phyloP scores from a whole-genome alignment of 2,888 invertebrate species.

The Drepana falcataria region DNA sequence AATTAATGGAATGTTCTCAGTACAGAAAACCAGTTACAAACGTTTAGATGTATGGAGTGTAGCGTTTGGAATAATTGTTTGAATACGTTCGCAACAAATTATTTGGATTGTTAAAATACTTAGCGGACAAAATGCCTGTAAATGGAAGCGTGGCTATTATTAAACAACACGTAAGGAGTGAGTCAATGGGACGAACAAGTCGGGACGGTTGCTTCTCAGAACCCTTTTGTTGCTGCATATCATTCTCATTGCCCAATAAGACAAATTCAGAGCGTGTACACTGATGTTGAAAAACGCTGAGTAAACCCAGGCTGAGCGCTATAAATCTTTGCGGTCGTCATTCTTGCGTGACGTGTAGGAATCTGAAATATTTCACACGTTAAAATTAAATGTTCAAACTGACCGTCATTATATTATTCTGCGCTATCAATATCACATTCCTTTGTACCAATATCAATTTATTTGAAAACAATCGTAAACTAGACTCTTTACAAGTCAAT shows the following conservation, averaged over 20 bases:
- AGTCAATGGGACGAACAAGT: constrained; percentile 64
- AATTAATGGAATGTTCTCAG: neutral
- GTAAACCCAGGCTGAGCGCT: constrained; percentile 7
- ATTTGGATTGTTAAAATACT: constrained; percentile 25
- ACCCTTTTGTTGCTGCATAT: constrained; percentile 71
- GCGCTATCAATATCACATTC: neutral
- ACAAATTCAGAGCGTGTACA: constrained; percentile 50
- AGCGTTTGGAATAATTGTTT: neutral
- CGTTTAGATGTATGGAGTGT: neutral
- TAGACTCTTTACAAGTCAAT: no score
- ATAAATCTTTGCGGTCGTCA: neutral
- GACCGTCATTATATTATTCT: neutral
- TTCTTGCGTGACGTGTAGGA: neutral
- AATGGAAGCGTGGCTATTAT: constrained; percentile 62
- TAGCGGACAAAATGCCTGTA: constrained; percentile 45
- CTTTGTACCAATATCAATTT: neutral
- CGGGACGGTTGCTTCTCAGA: constrained; percentile 64
- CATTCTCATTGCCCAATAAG: constrained; percentile 71
- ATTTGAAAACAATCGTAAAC: neutral
- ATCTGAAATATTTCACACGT: neutral
- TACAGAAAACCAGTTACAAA: neutral
- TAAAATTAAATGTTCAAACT: neutral
- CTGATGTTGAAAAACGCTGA: constrained; percentile 22
- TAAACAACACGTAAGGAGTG: constrained; percentile 63
- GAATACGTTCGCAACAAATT: constrained; percentile 5